Percentiles rank a stretch among this genome's conserved stretches.
Evolutionary conservation across 1,140 invertebrate species (phyloP).

Genomic region (Eufriesea mexicana): DNA sequence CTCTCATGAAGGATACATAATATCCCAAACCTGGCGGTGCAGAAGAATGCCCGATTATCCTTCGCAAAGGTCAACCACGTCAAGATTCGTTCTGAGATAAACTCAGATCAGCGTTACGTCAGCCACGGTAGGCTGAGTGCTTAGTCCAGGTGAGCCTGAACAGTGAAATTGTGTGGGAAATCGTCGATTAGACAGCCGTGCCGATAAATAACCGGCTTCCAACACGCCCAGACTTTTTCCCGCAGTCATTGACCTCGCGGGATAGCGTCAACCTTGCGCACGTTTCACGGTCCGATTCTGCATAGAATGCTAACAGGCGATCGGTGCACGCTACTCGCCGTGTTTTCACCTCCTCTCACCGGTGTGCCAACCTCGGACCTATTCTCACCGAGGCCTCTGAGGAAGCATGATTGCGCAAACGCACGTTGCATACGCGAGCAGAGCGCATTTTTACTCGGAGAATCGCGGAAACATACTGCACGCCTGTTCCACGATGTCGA

Average conservation of each 20-base stretch:
- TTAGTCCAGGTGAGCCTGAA: too few species aligned
- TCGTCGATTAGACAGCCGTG: neutral
- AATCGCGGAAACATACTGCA: slow-evolving; percentile 8
- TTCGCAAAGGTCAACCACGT: too few species aligned
- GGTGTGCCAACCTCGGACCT: neutral
- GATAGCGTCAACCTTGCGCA: slow-evolving; percentile 4
- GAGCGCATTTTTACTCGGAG: neutral
- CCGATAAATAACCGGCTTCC: neutral
- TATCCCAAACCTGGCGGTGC: too few species aligned
- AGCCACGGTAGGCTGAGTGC: too few species aligned
- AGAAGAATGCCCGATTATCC: too few species aligned
- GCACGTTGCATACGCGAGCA: neutral
- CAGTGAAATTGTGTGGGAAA: neutral
- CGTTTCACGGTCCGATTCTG: slow-evolving; percentile 21
- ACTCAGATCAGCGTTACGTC: too few species aligned
- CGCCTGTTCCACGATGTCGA: too few species aligned
- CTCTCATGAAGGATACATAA: too few species aligned
- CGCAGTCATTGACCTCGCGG: slow-evolving; percentile 7
- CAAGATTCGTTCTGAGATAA: too few species aligned
- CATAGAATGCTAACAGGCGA: slow-evolving; percentile 21
- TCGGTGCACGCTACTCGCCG: slow-evolving; percentile 24
- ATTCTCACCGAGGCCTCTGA: slow-evolving; percentile 25
- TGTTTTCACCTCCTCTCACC: slow-evolving; percentile 46
- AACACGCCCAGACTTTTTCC: slow-evolving; percentile 16
- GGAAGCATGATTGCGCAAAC: slow-evolving; percentile 45